Conservation (phyloP, 1,140 invertebrate species). For the Conus betulinus region DNA sequence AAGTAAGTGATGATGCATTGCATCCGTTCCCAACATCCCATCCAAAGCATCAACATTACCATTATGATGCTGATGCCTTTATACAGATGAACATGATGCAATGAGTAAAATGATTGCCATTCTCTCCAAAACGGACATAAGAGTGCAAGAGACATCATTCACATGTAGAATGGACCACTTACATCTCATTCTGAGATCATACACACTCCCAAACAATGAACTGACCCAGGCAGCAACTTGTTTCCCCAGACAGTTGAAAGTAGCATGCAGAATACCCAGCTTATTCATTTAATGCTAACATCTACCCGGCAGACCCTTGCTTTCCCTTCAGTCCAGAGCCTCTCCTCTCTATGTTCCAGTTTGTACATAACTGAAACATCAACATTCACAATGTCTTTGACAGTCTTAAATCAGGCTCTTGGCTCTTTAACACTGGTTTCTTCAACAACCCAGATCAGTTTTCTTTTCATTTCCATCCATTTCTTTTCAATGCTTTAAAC, state of each 20-base stretch:
- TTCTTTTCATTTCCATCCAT: not conserved
- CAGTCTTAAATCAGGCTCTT: too few relatives aligned
- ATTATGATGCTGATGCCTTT: not conserved
- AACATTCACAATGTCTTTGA: not conserved
- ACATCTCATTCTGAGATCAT: slow-evolving; percentile 19
- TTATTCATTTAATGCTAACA: not conserved
- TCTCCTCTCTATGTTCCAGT: not conserved
- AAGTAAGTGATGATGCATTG: not conserved
- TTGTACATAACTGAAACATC: not conserved
- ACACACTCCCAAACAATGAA: not conserved
- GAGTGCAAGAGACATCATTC: not conserved
- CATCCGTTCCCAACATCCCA: slow-evolving; percentile 23
- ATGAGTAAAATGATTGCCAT: not conserved
- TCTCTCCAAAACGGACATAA: not conserved
- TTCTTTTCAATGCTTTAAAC: too few relatives aligned
- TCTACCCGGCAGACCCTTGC: not conserved
- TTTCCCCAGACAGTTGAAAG: not conserved
- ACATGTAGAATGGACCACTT: not conserved
- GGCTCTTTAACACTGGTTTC: not conserved
- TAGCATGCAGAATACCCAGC: not conserved
- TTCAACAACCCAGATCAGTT: not conserved
- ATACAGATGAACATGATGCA: slow-evolving; percentile 7
- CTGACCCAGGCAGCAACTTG: not conserved
- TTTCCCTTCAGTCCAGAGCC: not conserved
- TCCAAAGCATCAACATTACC: not conserved